Percentiles rank a stretch among this genome's conserved stretches.
These are phyloP conservation scores for Drosophila kanekoi DNA, from an alignment of 2,888 invertebrate genomes.

Conservation along the genomic window DNA sequence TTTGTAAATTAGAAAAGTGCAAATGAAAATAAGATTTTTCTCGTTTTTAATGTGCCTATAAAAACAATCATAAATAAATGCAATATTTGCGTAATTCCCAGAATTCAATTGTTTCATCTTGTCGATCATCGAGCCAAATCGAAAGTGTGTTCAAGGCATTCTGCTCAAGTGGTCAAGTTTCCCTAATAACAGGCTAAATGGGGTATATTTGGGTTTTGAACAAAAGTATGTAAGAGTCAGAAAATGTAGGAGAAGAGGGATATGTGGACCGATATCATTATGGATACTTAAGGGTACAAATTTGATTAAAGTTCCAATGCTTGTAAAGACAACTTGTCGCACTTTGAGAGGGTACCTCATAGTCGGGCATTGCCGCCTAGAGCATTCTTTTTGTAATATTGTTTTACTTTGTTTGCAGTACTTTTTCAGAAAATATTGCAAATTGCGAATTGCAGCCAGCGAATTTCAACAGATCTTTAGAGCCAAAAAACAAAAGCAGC, in stretches of 20 bases:
- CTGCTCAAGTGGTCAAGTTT: not conserved
- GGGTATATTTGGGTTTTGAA: too few species aligned
- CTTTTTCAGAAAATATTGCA: constrained; percentile 36
- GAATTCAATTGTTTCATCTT: constrained; percentile 1
- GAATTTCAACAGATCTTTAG: constrained; percentile 43
- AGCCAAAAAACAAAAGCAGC: constrained; percentile 31
- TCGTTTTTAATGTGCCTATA: not conserved
- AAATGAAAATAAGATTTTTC: not conserved
- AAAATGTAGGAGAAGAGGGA: too few species aligned
- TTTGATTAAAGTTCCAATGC: too few species aligned
- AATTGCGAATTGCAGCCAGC: constrained; percentile 33
- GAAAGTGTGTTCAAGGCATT: constrained; percentile 12
- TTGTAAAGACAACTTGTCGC: too few species aligned
- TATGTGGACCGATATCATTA: too few species aligned
- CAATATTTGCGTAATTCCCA: not conserved
- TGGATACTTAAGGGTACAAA: too few species aligned
- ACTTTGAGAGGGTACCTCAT: too few species aligned
- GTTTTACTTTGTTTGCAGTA: constrained; percentile 22
- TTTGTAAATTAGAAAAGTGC: too few species aligned
- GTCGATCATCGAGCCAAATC: constrained; percentile 6
- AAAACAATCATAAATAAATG: not conserved
- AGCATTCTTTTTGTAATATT: constrained; percentile 8
- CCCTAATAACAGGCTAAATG: too few species aligned
- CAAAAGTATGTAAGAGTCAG: too few species aligned
- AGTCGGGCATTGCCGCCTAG: too few species aligned